Base-by-base conservation (phyloP, 2,113 vertebrate species). In the Anthoscopus minutus region DNA sequence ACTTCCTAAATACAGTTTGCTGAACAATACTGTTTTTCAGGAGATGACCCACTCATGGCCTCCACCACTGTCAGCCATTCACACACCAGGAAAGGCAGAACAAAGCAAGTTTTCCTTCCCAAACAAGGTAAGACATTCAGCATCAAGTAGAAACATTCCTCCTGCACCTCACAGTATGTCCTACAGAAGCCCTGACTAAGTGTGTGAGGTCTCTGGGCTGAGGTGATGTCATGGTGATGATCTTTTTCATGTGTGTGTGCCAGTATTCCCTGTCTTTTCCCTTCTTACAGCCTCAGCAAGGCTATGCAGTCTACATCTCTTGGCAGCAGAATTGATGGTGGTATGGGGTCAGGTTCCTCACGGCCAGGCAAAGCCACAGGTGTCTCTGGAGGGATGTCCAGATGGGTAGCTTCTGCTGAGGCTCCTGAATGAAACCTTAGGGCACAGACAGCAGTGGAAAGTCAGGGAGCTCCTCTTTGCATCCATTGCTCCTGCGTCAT, bases 1-100 rank as follows among this genome's bases (percentile, higher is more conserved):
- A 69, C 24, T 86, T 78, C 74, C 72, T 96, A 92, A 96, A 31
- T 48, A 16, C 30, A 90, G 51, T 94, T 92, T 86, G 31, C 62
- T 90, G 60, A 86, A 61, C 38, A 24, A 86, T 88, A 20, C 58
- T 96, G 78, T 92, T 96, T 86, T 90, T 69, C 96, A 98, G 99
- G 98, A 99, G 97, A 99, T 99, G 99, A 99, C 99, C 97, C 98
- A 99, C 97, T 98, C 98, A 86, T 99, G 99, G 99, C 98, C 98
- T 86, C 97, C 98, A 0, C 98, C 98, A 15, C 96, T 98, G 50
- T 98, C 98, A 91, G 98, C 98, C 92, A 98, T 99, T 96, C 98
- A 98, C 86, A 98, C 98, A 85, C 98, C 98, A 87, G 97, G 98
- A 84, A 98, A 98, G 94, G 98, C 98, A 91, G 98, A 98, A 92